A percentile compares a stretch with the other conserved stretches of the same genome.
phyloP scores from a whole-genome alignment of 1,140 invertebrate species.

The Meloidogyne hapla region DNA sequence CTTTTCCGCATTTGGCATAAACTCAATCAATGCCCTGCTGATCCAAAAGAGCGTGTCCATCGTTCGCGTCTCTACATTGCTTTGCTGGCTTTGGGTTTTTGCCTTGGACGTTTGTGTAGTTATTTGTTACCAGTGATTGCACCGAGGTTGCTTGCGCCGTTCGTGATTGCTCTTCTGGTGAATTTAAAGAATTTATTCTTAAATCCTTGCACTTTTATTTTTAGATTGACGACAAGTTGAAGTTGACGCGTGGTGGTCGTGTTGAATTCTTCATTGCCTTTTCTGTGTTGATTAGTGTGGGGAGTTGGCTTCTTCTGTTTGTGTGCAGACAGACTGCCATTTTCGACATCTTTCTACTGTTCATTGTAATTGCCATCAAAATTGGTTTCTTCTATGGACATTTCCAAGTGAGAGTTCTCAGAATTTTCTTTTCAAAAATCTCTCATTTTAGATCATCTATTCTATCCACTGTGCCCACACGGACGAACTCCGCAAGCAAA shows the following conservation, averaged over 20 bases:
- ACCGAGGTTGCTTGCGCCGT: not conserved
- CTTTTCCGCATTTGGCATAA: not conserved
- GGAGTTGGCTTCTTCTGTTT: not conserved
- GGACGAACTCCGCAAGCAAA: not conserved
- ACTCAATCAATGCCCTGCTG: not conserved
- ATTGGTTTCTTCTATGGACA: conserved; percentile 1
- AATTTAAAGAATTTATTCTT: not conserved
- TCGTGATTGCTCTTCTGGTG: not conserved
- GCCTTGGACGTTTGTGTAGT: not conserved
- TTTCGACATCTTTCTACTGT: not conserved
- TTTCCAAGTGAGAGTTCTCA: not conserved
- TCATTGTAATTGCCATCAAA: not conserved
- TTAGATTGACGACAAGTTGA: not conserved
- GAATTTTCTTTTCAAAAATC: not conserved
- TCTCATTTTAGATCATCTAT: not conserved
- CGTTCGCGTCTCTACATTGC: not conserved
- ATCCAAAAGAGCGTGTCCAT: not conserved
- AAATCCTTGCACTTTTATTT: not conserved
- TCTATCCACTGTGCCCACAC: not conserved
- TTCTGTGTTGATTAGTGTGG: not conserved
- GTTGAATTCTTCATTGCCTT: conserved; percentile 1
- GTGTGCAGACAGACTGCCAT: not conserved
- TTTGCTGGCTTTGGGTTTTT: not conserved
- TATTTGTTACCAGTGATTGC: conserved; percentile 2
- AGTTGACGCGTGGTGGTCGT: not conserved